These are phyloP conservation scores for Sinelater perroti DNA, from an alignment of 2,888 invertebrate genomes.

Conservation along the genomic window DNA sequence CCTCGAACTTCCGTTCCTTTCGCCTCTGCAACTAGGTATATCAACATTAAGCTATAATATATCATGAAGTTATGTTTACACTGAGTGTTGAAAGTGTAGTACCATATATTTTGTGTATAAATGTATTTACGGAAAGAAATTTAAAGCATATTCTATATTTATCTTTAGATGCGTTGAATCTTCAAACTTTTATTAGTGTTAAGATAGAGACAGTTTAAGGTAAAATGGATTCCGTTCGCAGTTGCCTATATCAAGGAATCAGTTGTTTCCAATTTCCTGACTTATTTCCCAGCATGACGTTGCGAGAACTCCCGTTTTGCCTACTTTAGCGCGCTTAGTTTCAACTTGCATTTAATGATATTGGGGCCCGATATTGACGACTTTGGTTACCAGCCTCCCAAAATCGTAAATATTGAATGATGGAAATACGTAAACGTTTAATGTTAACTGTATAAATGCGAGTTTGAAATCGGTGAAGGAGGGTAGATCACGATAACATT, in stretches of 20 bases:
- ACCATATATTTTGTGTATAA: constrained; percentile 47
- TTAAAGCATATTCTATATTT: constrained; percentile 37
- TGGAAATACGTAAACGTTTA: background rate
- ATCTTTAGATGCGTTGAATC: constrained; percentile 39
- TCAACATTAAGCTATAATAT: constrained; percentile 27
- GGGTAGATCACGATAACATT: constrained; percentile 7
- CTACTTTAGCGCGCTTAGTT: constrained; percentile 12
- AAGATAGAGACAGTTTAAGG: constrained; percentile 1
- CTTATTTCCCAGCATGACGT: background rate
- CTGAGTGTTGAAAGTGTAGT: constrained; percentile 35
- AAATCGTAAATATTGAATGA: constrained; percentile 43
- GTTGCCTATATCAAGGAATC: background rate
- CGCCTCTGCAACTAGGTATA: constrained; percentile 18
- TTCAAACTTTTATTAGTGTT: constrained; percentile 35
- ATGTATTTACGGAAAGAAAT: constrained; percentile 41
- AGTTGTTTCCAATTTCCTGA: constrained; percentile 1
- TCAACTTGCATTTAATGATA: background rate
- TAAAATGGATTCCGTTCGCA: constrained; percentile 1
- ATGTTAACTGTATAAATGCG: constrained; percentile 1
- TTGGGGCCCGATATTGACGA: constrained; percentile 41
- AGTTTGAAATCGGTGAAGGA: constrained; percentile 14
- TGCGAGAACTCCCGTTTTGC: constrained; percentile 1
- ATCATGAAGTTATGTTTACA: constrained; percentile 36
- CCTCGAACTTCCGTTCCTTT: background rate
- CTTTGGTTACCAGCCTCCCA: constrained; percentile 59